A percentile compares a stretch with the other conserved stretches of the same genome.
These are phyloP conservation scores for Leptosomus discolor DNA, from an alignment of 2,113 vertebrate genomes.

Conservation along the genomic window DNA sequence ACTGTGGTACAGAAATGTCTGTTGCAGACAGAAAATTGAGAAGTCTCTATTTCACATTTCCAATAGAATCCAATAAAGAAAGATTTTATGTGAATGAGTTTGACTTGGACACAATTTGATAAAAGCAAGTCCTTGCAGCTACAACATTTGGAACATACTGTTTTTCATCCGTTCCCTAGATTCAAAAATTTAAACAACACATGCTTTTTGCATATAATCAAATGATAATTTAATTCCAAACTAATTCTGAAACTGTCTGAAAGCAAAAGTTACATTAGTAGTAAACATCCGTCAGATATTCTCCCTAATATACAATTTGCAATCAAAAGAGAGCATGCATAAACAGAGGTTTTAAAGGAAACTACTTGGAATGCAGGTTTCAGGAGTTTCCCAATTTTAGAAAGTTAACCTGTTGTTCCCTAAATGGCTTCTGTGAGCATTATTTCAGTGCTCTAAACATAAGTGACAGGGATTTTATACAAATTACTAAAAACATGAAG, in stretches of 20 bases:
- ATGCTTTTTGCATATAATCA: background rate
- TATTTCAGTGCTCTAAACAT: background rate
- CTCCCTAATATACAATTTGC: background rate
- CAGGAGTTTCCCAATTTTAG: background rate
- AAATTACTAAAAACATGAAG: background rate
- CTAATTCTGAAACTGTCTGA: background rate
- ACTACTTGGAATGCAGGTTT: background rate
- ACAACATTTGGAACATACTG: background rate
- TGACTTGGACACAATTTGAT: background rate
- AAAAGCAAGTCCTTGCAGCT: background rate
- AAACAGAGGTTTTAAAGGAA: background rate
- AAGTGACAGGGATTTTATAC: background rate
- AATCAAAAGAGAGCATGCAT: background rate
- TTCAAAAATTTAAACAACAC: background rate
- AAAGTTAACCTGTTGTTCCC: background rate
- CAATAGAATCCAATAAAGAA: background rate
- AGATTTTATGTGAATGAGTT: background rate
- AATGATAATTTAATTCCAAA: background rate
- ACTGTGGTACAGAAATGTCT: background rate
- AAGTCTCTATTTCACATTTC: background rate
- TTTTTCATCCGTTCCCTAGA: background rate
- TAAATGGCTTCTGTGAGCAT: background rate
- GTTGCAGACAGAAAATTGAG: background rate
- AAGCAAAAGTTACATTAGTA: background rate
- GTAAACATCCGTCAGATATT: background rate